Evolutionary conservation across 2,797 vertebrate species (phyloP), one percentile per base, ranked within the genome.

Genomic region (Pangasius sanitwongsei): DNA sequence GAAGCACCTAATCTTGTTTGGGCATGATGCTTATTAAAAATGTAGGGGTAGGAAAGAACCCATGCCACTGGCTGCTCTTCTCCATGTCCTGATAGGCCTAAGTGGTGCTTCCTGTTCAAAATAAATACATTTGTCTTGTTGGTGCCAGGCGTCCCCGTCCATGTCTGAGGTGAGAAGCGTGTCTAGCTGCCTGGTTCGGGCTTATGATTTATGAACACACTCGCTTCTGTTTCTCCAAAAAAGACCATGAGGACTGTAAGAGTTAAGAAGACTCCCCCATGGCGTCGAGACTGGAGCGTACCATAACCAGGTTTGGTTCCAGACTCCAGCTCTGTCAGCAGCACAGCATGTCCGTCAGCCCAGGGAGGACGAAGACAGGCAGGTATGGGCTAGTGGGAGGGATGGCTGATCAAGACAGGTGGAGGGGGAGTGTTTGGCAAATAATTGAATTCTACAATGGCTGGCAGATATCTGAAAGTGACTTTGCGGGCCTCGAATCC

Each of bases 381-480:
- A 94, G 92, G 94, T 93, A 94, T 92, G 91, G 88, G 31, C 31
- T 80, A 81, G 28, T 28, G 67, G 86, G 89, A 81, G 86, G 69
- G 90, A 55, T 50, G 50, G 87, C 59, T 65, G 44, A 86, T 61
- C 82, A 72, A 87, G 89, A 89, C 89, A 90, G 90, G 90, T 91
- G 92, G 90, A 87, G 84, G 90, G 87, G 90, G 93, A 90, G 94
- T 90, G 80, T 92, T 95, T 93, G 89, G 89, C 53, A 91, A 96
- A 96, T 97, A 96, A 97, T 96, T 96, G 95, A 96, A 97, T 95
- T 94, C 93, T 95, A 96, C 96, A 96, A 95, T 95, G 95, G 95
- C 93, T 96, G 95, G 94, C 95, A 96, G 96, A 96, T 96, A 96
- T 96, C 96, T 96, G 96, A 97, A 97, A 97, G 96, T 97, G 96